Evolutionary conservation across 2,797 vertebrate genomes (phyloP).

Genomic region (Myoxocephalus aenaeus): DNA sequence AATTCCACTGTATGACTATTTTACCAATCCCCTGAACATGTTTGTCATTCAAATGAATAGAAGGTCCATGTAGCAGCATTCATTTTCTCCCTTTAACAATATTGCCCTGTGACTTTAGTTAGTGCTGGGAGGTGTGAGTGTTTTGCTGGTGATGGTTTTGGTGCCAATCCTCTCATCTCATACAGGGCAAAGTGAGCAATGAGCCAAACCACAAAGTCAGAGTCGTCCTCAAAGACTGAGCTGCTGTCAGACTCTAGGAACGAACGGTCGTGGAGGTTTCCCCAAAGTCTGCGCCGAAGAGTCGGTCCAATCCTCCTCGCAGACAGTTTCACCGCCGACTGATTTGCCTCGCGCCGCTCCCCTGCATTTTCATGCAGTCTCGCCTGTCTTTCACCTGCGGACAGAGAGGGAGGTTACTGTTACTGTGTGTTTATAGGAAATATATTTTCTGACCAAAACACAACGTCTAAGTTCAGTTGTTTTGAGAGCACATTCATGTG

Average conservation of each 20-base stretch:
- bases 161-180: constrained; percentile 11
- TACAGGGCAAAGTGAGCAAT: neutral
- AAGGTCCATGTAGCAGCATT: neutral
- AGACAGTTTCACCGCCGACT: constrained; percentile 76
- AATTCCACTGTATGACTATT: neutral
- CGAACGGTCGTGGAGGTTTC: constrained; percentile 16
- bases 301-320: constrained; percentile 6
- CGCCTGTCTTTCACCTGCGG: constrained; percentile 79
- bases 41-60: neutral
- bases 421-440: neutral
- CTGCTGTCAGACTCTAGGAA: constrained; percentile 29
- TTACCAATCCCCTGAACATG: neutral
- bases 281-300: constrained; percentile 20
- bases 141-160: constrained; percentile 3
- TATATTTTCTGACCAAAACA: neutral
- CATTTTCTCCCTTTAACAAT: neutral
- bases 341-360: constrained; percentile 80
- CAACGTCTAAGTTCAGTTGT: neutral
- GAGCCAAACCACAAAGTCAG: constrained; percentile 21
- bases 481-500: constrained; percentile 6
- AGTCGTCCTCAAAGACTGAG: constrained; percentile 18
- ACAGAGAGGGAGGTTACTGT: constrained; percentile 23
- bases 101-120: neutral
- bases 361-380: constrained; percentile 87
- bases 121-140: neutral